These are phyloP conservation scores for Fistularia tabacaria DNA, from an alignment of 2,797 vertebrate species.

Conservation along the genomic window DNA sequence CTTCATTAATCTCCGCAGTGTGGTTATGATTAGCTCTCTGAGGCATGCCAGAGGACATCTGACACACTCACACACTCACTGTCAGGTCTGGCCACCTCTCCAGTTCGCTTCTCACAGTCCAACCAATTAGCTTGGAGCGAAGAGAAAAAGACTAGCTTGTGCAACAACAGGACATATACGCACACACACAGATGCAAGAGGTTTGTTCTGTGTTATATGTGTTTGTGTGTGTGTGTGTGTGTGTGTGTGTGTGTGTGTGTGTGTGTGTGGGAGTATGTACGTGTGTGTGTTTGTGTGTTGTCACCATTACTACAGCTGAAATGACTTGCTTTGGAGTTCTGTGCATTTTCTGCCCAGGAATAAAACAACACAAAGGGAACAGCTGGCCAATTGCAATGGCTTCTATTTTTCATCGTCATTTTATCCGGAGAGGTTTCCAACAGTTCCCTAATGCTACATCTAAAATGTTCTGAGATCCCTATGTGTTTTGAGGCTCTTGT, in stretches of 20 bases:
- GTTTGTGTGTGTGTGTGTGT: conserved; percentile 1
- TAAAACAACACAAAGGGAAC: neutral
- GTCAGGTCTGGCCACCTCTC: conserved; percentile 60
- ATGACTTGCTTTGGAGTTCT: neutral
- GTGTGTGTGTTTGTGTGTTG: too few relatives aligned
- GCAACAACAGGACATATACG: conserved; percentile 15
- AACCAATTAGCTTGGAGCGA: conserved; percentile 51
- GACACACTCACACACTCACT: conserved; percentile 50
- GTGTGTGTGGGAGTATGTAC: too few relatives aligned
- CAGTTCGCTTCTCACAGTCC: conserved; percentile 48
- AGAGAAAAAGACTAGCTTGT: conserved; percentile 30
- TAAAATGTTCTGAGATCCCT: too few relatives aligned
- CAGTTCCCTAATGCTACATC: too few relatives aligned
- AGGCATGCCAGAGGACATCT: conserved; percentile 71
- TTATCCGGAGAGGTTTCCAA: too few relatives aligned
- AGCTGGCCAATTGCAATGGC: too few relatives aligned
- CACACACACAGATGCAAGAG: conserved; percentile 15
- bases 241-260: neutral
- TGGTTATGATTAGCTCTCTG: conserved; percentile 73
- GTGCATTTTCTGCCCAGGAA: neutral
- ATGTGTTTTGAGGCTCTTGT: too few relatives aligned
- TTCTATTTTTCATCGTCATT: too few relatives aligned
- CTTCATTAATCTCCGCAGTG: conserved; percentile 75
- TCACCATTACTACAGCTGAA: neutral
- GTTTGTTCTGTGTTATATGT: conserved; percentile 15